Percentiles rank a stretch among this genome's conserved stretches.
phyloP scores from a whole-genome alignment of 2,888 invertebrate species.

The Drosophila nr. perissopoda region DNA sequence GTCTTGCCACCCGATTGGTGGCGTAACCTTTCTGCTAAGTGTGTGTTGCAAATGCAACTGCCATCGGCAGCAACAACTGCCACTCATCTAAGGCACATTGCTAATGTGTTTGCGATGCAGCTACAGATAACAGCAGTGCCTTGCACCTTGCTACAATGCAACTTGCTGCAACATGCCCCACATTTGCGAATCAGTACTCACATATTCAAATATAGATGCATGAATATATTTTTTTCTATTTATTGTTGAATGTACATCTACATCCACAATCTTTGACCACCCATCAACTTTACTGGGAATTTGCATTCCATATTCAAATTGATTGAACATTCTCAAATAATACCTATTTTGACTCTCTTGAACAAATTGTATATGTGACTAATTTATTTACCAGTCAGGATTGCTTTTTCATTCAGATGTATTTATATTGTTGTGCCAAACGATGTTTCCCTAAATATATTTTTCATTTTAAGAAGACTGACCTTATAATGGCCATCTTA shows the following conservation, averaged over 20 bases:
- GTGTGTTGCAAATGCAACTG: slow-evolving; percentile 47
- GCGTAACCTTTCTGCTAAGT: neutral
- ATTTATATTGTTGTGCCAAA: neutral
- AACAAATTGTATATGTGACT: neutral
- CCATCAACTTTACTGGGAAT: neutral
- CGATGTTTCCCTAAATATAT: neutral
- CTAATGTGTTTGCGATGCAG: slow-evolving; percentile 57
- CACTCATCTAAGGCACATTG: slow-evolving; percentile 51
- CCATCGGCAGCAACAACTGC: slow-evolving; percentile 46
- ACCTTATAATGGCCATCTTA: neutral
- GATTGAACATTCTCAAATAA: slow-evolving; percentile 2
- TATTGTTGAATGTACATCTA: neutral
- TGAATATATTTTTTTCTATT: slow-evolving; percentile 4
- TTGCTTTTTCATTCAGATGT: neutral
- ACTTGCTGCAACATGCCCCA: neutral
- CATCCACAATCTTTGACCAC: neutral
- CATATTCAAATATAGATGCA: slow-evolving; percentile 10
- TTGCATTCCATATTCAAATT: neutral
- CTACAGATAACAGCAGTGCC: slow-evolving; percentile 40
- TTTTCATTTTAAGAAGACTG: neutral
- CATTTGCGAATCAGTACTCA: neutral
- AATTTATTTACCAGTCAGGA: neutral
- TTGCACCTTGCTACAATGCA: slow-evolving; percentile 3
- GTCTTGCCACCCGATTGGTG: neutral
- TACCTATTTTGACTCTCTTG: neutral